Evolutionary conservation across 2,797 vertebrate genomes (phyloP).

Genomic region (Sebastes iracundus): DNA sequence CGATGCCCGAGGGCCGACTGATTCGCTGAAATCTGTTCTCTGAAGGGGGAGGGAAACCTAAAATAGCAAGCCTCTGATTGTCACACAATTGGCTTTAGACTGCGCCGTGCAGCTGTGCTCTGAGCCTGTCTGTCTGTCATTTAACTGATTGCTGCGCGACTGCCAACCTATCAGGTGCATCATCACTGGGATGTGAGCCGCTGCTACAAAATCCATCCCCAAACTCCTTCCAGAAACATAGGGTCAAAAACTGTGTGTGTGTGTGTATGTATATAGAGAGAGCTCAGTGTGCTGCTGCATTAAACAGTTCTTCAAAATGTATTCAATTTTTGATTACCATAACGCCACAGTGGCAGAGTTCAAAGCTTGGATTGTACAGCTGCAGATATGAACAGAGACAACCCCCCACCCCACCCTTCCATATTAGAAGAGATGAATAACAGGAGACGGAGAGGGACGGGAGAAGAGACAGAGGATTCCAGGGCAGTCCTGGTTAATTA

Average conservation of each 20-base stretch:
- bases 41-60: constrained; percentile 77
- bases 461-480: constrained; percentile 58
- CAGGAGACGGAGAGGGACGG: constrained; percentile 16
- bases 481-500: constrained; percentile 78
- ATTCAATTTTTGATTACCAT: constrained; percentile 73
- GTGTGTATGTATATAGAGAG: neutral
- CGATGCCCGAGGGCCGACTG: constrained; percentile 82
- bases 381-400: constrained; percentile 64
- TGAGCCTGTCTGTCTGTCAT: constrained; percentile 84
- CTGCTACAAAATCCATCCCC: constrained; percentile 47
- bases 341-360: constrained; percentile 68
- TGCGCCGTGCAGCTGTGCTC: constrained; percentile 84
- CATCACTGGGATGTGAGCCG: constrained; percentile 60
- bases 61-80: constrained; percentile 86
- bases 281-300: constrained; percentile 45
- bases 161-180: constrained; percentile 84
- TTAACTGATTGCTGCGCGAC: constrained; percentile 82
- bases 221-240: constrained; percentile 48
- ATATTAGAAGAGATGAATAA: constrained; percentile 37
- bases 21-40: constrained; percentile 84
- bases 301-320: constrained; percentile 57
- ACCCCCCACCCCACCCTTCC: constrained; percentile 20
- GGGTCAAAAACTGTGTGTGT: constrained; percentile 51
- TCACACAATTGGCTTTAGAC: constrained; percentile 84
- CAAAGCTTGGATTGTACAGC: constrained; percentile 71